phyloP scores from a whole-genome alignment of 2,113 vertebrate species.

The Herpailurus yagouaroundi region DNA sequence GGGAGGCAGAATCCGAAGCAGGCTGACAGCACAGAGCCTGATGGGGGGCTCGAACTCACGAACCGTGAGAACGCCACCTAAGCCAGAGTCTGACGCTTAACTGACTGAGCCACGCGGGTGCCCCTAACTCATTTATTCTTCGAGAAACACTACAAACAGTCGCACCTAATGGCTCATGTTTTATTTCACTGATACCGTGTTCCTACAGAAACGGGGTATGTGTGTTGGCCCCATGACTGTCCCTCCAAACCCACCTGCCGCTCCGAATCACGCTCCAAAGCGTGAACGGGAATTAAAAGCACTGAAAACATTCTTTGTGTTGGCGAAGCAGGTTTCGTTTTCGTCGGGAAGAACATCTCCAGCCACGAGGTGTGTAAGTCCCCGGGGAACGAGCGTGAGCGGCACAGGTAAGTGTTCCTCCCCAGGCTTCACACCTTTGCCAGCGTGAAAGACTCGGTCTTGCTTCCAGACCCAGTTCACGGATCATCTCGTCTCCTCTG shows the following conservation, averaged over 20 bases:
- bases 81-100: no score
- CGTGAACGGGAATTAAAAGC: not conserved
- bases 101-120: no score
- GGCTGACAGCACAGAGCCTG: no score
- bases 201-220: not conserved
- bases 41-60: no score
- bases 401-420: not conserved
- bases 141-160: not conserved
- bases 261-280: not conserved
- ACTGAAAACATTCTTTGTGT: not conserved
- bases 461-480: not conserved
- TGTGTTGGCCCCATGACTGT: no score
- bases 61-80: no score
- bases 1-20: no score
- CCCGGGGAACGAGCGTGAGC: not conserved
- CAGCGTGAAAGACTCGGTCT: not conserved
- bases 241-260: not conserved
- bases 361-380: not conserved
- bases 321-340: not conserved
- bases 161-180: not conserved
- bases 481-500: accelerated
- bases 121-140: not conserved
- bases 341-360: not conserved
- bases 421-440: not conserved
- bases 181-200: not conserved